Evolutionary conservation across 2,797 vertebrate species (phyloP), one percentile per base, ranked within the genome.

Genomic region (Clamator glandarius): DNA sequence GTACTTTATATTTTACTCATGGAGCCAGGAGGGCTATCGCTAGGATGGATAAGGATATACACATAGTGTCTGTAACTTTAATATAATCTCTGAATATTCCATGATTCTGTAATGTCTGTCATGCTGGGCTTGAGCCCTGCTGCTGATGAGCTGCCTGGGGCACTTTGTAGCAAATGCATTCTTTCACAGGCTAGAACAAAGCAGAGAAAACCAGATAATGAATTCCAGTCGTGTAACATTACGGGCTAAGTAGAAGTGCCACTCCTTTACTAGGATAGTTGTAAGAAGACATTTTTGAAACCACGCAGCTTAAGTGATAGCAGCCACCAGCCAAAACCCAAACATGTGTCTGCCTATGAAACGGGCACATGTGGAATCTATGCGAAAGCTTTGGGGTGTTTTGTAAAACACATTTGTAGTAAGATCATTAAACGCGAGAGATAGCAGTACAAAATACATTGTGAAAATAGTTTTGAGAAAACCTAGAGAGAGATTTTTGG

Each of bases 161-260:
- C 93, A 69, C 69, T 50, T 35, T 11, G 58, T 3, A 79, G 85
- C 55, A 81, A 95, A 95, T 57, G n/a, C 73, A 51, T 92, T 92
- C 82, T 78, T 89, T 90, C 89, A 79, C 44, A 84, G 82, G 67
- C 76, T 86, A 54, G 90, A 94, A 67, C 82, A 91, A 88, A 96
- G 87, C 93, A 91, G 73, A 62, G 79, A 86, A 84, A 88, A 57
- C 48, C 79, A 50, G 39, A 50, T 89, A 90, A 95, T 92, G 93
- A 84, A 79, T 95, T 84, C 92, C 94, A 97, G 91, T 80, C n/a
- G 1, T 46, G 70, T 4, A 55, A 76, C 15, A n/a, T 63, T 10
- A 46, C 5, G 33, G 81, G 81, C 19, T 52, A 42, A 92, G 80
- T 19, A 92, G 83, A 89, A 89, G 86, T 90, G 90, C 80, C 92